Evolutionary conservation across 2,888 invertebrate genomes (phyloP).

Genomic region (Ptychoptera contaminata): DNA sequence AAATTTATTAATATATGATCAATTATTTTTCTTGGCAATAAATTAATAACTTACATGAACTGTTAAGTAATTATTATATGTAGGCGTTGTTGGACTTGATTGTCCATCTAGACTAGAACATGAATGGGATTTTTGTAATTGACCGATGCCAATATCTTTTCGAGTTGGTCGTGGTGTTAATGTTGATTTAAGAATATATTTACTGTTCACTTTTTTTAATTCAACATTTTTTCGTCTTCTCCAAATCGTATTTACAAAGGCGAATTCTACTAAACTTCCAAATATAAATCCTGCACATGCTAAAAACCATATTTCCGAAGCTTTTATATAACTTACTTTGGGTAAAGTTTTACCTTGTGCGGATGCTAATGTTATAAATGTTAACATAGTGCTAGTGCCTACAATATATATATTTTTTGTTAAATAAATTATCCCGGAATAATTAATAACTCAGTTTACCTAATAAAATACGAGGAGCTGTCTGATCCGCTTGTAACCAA

Average conservation of each 20-base stretch:
- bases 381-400: constrained; percentile 71
- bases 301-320: constrained; percentile 80
- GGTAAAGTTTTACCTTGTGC: constrained; percentile 73
- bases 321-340: constrained; percentile 80
- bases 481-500: constrained; percentile 75
- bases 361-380: constrained; percentile 74
- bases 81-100: constrained; percentile 20
- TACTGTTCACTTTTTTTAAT: constrained; percentile 43
- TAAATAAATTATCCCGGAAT: background rate
- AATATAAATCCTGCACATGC: constrained; percentile 75
- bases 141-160: constrained; percentile 46
- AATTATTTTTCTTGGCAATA: constrained; percentile 3
- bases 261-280: constrained; percentile 71
- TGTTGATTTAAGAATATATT: constrained; percentile 69
- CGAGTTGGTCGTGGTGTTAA: constrained; percentile 61
- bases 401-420: constrained; percentile 3
- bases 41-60: constrained; percentile 43
- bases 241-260: constrained; percentile 81
- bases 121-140: constrained; percentile 52
- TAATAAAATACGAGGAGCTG: constrained; percentile 65
- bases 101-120: constrained; percentile 48
- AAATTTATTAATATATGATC: constrained; percentile 7
- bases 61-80: constrained; percentile 56
- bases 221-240: constrained; percentile 45
- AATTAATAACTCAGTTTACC: constrained; percentile 32